These are phyloP conservation scores for Cerastis rubricosa DNA, from an alignment of 2,888 invertebrate species.

Conservation along the genomic window DNA sequence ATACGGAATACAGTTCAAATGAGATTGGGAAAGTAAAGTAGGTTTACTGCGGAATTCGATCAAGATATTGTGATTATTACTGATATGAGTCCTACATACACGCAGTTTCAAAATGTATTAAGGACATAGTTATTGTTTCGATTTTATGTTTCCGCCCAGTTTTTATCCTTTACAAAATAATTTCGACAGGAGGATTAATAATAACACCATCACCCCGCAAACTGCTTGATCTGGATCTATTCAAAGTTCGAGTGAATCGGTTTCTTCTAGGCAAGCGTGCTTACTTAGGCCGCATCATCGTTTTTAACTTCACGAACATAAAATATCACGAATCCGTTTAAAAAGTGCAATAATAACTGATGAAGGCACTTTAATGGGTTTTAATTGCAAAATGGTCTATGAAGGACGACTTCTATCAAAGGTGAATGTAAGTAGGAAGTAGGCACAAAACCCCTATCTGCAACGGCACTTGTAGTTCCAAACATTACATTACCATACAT, in stretches of 20 bases:
- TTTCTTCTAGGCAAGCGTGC: no score
- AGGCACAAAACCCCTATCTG: not conserved
- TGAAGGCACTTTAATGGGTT: not conserved
- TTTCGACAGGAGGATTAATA: not conserved
- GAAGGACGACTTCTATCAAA: not conserved
- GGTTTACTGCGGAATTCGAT: constrained; percentile 54
- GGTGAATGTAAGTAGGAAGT: not conserved
- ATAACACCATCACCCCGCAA: not conserved
- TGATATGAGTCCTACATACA: constrained; percentile 22
- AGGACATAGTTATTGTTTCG: not conserved
- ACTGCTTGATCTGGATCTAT: no score
- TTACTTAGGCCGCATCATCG: no score
- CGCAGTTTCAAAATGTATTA: constrained; percentile 6
- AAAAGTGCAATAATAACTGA: not conserved
- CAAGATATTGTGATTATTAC: constrained; percentile 42
- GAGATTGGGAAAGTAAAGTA: constrained; percentile 51
- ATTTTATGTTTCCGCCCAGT: not conserved
- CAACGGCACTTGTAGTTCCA: constrained; percentile 15
- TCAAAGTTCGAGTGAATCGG: no score
- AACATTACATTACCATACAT: constrained; percentile 34
- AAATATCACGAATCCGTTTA: not conserved
- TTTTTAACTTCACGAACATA: no score
- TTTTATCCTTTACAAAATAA: not conserved
- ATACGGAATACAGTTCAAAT: constrained; percentile 57
- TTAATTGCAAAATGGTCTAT: not conserved